phyloP scores from a whole-genome alignment of 2,888 invertebrate genomes.

The Amaurobius ferox region DNA sequence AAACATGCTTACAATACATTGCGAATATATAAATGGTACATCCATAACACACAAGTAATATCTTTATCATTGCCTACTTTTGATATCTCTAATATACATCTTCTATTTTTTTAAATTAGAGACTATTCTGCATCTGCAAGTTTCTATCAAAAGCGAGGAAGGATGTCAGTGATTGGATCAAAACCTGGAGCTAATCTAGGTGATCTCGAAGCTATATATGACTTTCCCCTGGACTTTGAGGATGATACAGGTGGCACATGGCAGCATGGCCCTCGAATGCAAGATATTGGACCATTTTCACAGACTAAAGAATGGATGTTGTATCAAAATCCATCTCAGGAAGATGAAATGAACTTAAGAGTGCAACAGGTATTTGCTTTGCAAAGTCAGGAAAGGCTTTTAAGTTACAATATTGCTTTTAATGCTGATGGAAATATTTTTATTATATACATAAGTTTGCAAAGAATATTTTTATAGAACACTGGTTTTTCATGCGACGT shows the following conservation, averaged over 20 bases:
- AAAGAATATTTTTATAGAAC: no score
- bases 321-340: conserved; percentile 30
- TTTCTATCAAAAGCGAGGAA: conserved; percentile 46
- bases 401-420: background rate
- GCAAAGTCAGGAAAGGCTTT: no score
- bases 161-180: conserved; percentile 48
- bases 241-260: conserved; percentile 29
- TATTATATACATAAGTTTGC: no score
- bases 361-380: conserved; percentile 34
- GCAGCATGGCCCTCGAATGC: conserved; percentile 11
- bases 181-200: conserved; percentile 41
- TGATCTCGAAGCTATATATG: conserved; percentile 32
- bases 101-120: conserved; percentile 22
- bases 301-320: conserved; percentile 59
- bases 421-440: no score
- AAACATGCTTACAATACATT: no score
- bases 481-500: no score
- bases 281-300: conserved; percentile 46
- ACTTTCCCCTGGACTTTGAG: conserved; percentile 17
- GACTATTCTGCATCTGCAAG: conserved; percentile 64
- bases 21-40: no score
- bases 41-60: no score
- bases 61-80: no score
- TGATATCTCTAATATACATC: no score
- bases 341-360: conserved; percentile 30